Conservation (phyloP, 2,113 vertebrate species). For the Gnathonemus longibarbis region DNA sequence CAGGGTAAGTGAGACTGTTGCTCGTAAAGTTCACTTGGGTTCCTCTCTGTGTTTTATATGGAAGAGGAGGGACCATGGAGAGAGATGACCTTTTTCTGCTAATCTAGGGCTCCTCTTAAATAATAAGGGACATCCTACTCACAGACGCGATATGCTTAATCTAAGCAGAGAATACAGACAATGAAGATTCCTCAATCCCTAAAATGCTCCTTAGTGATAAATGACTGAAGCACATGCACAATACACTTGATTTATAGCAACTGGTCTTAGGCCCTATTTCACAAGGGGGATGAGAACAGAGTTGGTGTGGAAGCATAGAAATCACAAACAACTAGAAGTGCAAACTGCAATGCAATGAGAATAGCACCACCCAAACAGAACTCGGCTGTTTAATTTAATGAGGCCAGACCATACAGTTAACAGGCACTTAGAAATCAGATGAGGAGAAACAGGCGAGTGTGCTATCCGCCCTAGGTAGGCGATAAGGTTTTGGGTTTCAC, state of each 20-base stretch:
- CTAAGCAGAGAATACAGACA: neutral
- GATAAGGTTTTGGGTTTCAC: neutral
- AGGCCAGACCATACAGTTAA: neutral
- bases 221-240: neutral
- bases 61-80: neutral
- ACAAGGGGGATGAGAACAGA: neutral
- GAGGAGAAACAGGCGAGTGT: neutral
- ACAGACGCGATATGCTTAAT: neutral
- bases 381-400: neutral
- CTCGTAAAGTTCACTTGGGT: neutral
- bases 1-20: neutral
- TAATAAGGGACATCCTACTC: neutral
- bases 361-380: neutral
- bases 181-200: neutral
- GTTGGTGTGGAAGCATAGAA: neutral
- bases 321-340: neutral
- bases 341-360: neutral
- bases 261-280: neutral
- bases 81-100: neutral
- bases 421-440: neutral
- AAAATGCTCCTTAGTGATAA: neutral
- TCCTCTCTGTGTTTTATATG: neutral
- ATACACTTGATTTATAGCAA: conserved; percentile 1
- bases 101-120: neutral
- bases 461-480: neutral